Percentiles rank a stretch among this genome's conserved stretches.
Conservation (phyloP, 1,140 invertebrate species). For the Bacillus rossius region DNA sequence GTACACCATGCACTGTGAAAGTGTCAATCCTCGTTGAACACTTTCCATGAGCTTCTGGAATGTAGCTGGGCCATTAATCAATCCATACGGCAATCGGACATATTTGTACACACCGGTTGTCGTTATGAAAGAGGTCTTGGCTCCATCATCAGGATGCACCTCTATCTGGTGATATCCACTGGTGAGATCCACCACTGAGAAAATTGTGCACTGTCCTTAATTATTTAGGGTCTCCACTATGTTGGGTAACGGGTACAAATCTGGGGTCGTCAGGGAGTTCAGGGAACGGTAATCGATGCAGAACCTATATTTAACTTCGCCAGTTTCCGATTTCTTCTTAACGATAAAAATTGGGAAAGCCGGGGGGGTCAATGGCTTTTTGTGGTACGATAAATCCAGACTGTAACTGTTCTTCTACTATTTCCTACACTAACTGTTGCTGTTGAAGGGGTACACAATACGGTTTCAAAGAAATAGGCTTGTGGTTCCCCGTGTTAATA, state of each 20-base stretch:
- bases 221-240: conserved; percentile 44
- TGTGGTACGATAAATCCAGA: too few species aligned
- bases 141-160: conserved; percentile 31
- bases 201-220: conserved; percentile 36
- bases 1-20: conserved; percentile 34
- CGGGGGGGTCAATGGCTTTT: background rate
- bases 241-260: conserved; percentile 15
- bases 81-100: conserved; percentile 28
- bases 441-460: too few species aligned
- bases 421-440: too few species aligned
- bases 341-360: background rate
- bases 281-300: background rate
- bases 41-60: conserved; percentile 33
- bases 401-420: too few species aligned
- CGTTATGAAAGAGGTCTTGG: conserved; percentile 43
- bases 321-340: background rate
- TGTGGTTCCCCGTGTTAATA: too few species aligned
- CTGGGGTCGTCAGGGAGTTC: background rate
- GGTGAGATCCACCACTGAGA: conserved; percentile 41
- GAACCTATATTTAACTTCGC: background rate
- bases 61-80: conserved; percentile 27
- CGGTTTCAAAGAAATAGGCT: too few species aligned
- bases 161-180: conserved; percentile 47
- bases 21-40: conserved; percentile 34
- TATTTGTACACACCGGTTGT: conserved; percentile 38